Conservation (phyloP, 2,888 invertebrate genomes). For the Sphaeridia pumilis region DNA sequence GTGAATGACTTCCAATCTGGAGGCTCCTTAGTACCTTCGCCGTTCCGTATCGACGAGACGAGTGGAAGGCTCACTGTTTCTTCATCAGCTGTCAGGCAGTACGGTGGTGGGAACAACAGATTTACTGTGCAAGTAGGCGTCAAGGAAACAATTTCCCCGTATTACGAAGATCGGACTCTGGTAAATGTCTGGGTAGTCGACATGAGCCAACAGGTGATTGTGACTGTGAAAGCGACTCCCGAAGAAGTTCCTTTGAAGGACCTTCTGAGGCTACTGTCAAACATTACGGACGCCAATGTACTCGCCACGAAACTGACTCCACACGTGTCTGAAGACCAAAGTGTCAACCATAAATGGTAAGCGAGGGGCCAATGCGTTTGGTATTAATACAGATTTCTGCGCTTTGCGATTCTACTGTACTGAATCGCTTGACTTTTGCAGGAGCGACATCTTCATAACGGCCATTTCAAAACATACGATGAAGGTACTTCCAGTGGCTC, state of each 20-base stretch:
- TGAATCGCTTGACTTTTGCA: constrained; percentile 37
- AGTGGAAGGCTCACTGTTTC: constrained; percentile 57
- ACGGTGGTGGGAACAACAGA: constrained; percentile 60
- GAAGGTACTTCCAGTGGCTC: constrained; percentile 64
- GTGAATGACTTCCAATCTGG: constrained; percentile 35
- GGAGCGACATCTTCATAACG: constrained; percentile 77
- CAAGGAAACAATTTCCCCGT: constrained; percentile 65
- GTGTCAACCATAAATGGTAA: constrained; percentile 58
- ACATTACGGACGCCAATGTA: constrained; percentile 62
- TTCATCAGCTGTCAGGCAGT: constrained; percentile 72
- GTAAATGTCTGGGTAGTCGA: constrained; percentile 87
- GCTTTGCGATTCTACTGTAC: neutral
- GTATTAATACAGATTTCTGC: neutral
- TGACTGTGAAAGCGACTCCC: constrained; percentile 71
- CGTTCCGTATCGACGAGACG: constrained; percentile 60
- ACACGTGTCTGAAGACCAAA: constrained; percentile 54
- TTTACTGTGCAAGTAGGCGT: constrained; percentile 75
- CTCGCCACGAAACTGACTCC: constrained; percentile 67
- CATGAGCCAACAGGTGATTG: constrained; percentile 65
- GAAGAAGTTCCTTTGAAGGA: constrained; percentile 61
- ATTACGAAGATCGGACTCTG: constrained; percentile 60
- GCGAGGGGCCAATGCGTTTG: constrained; percentile 21
- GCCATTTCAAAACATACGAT: constrained; percentile 51
- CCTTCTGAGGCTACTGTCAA: constrained; percentile 58
- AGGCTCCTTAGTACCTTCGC: constrained; percentile 78